A percentile compares a stretch with the other conserved stretches of the same genome.
Conservation (phyloP, 2,113 vertebrate species). For the Corythornis vintsioides region DNA sequence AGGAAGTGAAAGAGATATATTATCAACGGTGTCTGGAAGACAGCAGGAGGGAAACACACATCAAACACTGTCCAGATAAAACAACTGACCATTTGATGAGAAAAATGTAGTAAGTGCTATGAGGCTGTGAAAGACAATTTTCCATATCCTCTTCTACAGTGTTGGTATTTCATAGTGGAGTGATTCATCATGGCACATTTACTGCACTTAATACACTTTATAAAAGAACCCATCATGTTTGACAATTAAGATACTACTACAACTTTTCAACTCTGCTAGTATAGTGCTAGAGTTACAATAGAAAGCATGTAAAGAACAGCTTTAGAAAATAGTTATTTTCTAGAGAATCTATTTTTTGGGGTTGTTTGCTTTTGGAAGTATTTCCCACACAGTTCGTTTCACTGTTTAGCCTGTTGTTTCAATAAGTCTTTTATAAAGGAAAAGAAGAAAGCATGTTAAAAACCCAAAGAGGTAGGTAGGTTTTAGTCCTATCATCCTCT, state of each 20-base stretch:
- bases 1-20: constrained; percentile 98
- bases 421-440: neutral
- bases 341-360: neutral
- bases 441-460: neutral
- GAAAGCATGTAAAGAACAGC: neutral
- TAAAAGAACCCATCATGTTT: neutral
- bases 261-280: neutral
- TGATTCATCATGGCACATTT: neutral
- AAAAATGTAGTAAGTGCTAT: neutral
- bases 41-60: constrained; percentile 27
- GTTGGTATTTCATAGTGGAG: neutral
- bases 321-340: neutral
- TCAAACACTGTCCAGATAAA: constrained; percentile 11
- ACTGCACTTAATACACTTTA: neutral
- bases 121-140: neutral
- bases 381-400: neutral
- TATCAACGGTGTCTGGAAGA: constrained; percentile 89
- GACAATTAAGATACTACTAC: neutral
- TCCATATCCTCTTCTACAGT: neutral
- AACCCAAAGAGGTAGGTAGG: neutral
- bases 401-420: neutral
- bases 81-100: neutral
- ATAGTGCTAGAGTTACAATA: neutral
- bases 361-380: neutral
- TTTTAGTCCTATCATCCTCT: neutral